These are phyloP conservation scores for Thalassophryne amazonica DNA, from an alignment of 2,797 vertebrate genomes.

Conservation along the genomic window DNA sequence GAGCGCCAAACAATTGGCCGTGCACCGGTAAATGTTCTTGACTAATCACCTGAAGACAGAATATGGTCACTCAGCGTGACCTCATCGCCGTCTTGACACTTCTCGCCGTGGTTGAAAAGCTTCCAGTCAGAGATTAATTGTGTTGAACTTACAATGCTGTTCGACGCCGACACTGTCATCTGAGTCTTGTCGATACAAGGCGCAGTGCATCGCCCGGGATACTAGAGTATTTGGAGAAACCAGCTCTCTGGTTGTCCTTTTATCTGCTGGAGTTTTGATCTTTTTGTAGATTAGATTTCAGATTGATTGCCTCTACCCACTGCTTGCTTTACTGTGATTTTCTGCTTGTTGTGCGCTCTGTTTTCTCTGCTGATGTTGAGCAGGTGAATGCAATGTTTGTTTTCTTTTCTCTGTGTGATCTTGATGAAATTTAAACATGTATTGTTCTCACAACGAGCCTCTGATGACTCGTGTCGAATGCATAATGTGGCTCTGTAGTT, in stretches of 20 bases:
- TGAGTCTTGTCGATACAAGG: slow-evolving; percentile 14
- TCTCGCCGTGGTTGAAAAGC: slow-evolving; percentile 49
- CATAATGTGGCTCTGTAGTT: not conserved
- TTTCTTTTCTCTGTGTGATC: slow-evolving; percentile 8
- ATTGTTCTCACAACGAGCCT: not conserved
- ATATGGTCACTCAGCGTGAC: slow-evolving; percentile 60
- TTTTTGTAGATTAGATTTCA: slow-evolving; percentile 31
- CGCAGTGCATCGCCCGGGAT: slow-evolving; percentile 12
- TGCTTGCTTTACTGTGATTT: slow-evolving; percentile 3
- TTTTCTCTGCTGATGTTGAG: not conserved
- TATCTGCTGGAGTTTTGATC: slow-evolving; percentile 35
- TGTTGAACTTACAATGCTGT: slow-evolving; percentile 14
- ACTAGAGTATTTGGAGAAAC: slow-evolving; percentile 31
- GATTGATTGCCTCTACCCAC: slow-evolving; percentile 40
- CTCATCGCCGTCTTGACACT: slow-evolving; percentile 58
- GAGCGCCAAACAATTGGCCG: slow-evolving; percentile 56
- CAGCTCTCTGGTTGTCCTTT: slow-evolving; percentile 32
- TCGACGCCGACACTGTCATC: slow-evolving; percentile 29
- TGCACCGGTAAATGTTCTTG: slow-evolving; percentile 55
- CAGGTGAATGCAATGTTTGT: slow-evolving; percentile 14
- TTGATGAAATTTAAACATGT: slow-evolving; percentile 12
- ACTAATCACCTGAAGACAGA: slow-evolving; percentile 68
- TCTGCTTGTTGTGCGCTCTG: not conserved
- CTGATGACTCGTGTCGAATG: slow-evolving; percentile 3
- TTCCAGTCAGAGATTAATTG: slow-evolving; percentile 61